phyloP scores from a whole-genome alignment of 2,888 invertebrate genomes.

The Clitarchus hookeri region DNA sequence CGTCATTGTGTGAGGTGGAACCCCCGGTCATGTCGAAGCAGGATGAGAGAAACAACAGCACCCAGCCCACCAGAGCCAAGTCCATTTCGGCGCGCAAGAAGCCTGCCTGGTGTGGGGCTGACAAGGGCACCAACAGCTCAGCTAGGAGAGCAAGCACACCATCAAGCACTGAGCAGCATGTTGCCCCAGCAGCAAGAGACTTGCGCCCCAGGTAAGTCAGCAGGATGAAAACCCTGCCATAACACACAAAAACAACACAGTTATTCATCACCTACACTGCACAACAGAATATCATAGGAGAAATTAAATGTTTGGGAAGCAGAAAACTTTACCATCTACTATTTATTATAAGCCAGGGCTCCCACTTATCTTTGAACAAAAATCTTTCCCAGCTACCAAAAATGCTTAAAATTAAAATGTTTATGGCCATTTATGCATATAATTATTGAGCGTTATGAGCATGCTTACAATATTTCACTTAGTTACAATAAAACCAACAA shows the following conservation, averaged over 20 bases:
- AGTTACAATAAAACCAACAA: no score
- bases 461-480: no score
- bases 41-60: conserved; percentile 73
- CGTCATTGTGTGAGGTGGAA: conserved; percentile 47
- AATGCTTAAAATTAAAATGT: no score
- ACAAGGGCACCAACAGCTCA: conserved; percentile 46
- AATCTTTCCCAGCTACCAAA: no score
- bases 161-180: conserved; percentile 49
- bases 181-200: conserved; percentile 60
- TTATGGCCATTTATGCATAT: no score
- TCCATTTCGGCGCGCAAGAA: conserved; percentile 63
- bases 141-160: conserved; percentile 50
- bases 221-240: conserved; percentile 77
- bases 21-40: conserved; percentile 61
- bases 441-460: no score
- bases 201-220: conserved; percentile 86
- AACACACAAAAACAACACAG: background rate
- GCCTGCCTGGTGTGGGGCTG: conserved; percentile 45
- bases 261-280: no score
- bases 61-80: conserved; percentile 72
- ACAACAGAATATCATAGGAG: no score
- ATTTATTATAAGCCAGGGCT: no score
- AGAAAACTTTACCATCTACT: no score
- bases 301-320: no score
- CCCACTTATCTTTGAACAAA: no score